phyloP scores from a whole-genome alignment of 2,888 invertebrate species.

The Perdita meconis region DNA sequence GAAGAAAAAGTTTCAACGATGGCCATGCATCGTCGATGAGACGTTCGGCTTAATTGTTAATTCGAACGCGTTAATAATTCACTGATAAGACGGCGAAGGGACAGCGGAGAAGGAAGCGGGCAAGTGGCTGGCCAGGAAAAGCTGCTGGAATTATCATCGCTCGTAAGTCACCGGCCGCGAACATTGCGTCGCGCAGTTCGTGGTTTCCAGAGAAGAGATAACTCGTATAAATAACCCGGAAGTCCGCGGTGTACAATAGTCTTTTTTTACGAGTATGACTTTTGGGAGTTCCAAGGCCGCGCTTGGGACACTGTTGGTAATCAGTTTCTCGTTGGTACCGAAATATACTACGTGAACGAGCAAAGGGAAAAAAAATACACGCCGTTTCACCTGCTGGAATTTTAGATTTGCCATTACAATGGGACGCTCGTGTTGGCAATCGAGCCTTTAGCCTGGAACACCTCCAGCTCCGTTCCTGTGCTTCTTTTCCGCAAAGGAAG shows the following conservation, averaged over 20 bases:
- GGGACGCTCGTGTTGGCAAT: neutral
- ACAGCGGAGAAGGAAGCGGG: slow-evolving; percentile 3
- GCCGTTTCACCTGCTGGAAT: slow-evolving; percentile 34
- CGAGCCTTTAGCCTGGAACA: neutral
- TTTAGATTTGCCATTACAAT: slow-evolving; percentile 41
- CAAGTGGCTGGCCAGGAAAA: slow-evolving; percentile 5
- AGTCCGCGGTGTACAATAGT: slow-evolving; percentile 73
- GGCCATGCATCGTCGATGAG: neutral
- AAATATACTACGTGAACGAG: slow-evolving; percentile 53
- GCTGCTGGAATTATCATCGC: slow-evolving; percentile 68
- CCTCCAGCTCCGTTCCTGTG: too few relatives aligned
- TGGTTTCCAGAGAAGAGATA: slow-evolving; percentile 71
- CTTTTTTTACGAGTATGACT: slow-evolving; percentile 73
- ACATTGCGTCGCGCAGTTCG: slow-evolving; percentile 61
- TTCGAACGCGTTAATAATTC: slow-evolving; percentile 44
- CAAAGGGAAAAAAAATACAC: neutral
- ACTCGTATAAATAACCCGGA: slow-evolving; percentile 74
- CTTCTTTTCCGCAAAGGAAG: neutral
- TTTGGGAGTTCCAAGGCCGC: slow-evolving; percentile 73
- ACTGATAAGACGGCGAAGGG: slow-evolving; percentile 54
- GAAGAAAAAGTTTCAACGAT: neutral
- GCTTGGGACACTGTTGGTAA: slow-evolving; percentile 70
- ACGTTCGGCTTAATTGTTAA: slow-evolving; percentile 24
- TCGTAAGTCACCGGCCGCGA: slow-evolving; percentile 67
- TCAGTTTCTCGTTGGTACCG: slow-evolving; percentile 70